Percentiles rank a stretch among this genome's conserved stretches.
Evolutionary conservation across 2,113 vertebrate genomes (phyloP).

Genomic region (Acanthochromis polyacanthus): DNA sequence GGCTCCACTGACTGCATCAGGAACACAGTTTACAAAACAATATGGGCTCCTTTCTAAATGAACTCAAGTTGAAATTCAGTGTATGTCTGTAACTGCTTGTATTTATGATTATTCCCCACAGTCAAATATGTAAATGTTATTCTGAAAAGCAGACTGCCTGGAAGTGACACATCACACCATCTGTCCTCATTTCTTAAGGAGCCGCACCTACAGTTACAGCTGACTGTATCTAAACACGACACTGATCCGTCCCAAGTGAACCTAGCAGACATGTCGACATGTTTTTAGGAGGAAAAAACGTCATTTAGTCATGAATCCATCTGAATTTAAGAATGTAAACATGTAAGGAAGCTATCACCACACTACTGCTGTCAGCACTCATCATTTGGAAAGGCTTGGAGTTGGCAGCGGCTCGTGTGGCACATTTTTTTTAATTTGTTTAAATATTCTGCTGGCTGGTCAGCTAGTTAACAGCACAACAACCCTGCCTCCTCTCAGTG

Average conservation of each 20-base stretch:
- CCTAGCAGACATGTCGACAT: background rate
- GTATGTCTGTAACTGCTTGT: background rate
- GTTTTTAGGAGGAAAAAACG: background rate
- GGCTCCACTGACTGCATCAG: slow-evolving; percentile 48
- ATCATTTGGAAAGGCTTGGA: too few relatives aligned
- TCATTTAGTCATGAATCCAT: too few relatives aligned
- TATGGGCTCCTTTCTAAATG: too few relatives aligned
- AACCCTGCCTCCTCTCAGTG: too few relatives aligned
- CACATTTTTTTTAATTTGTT: too few relatives aligned
- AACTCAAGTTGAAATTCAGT: too few relatives aligned
- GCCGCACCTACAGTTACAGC: slow-evolving; percentile 4
- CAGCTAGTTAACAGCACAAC: too few relatives aligned
- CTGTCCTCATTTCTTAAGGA: slow-evolving; percentile 30
- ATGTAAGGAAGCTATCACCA: too few relatives aligned
- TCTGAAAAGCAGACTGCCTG: slow-evolving; percentile 28
- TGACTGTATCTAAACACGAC: background rate
- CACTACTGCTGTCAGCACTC: too few relatives aligned
- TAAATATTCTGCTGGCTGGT: too few relatives aligned
- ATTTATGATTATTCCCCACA: slow-evolving; percentile 1
- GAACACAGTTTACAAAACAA: slow-evolving; percentile 48
- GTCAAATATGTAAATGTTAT: slow-evolving; percentile 23
- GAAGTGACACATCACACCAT: slow-evolving; percentile 20
- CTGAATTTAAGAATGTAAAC: too few relatives aligned
- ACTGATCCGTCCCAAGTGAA: background rate
- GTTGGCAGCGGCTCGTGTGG: too few relatives aligned